phyloP scores from a whole-genome alignment of 2,888 invertebrate species.

The Spialia ferax region DNA sequence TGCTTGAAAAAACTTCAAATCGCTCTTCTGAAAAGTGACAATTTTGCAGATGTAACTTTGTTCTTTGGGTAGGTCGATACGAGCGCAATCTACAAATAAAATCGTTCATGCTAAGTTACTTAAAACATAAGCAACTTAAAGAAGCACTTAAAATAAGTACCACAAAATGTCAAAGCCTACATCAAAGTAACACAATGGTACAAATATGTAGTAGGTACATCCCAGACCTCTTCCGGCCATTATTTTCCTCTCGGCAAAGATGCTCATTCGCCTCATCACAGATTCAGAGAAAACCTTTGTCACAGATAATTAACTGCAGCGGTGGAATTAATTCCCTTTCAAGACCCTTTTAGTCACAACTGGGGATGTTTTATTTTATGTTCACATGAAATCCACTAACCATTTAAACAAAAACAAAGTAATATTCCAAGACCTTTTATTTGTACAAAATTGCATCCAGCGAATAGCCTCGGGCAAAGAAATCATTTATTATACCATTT shows the following conservation, averaged over 20 bases:
- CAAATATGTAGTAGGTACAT: not conserved
- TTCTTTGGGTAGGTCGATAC: too few relatives aligned
- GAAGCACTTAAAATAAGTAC: not conserved
- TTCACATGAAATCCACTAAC: not conserved
- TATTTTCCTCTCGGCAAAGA: conserved; percentile 61
- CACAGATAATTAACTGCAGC: conserved; percentile 72
- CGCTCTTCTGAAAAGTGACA: too few relatives aligned
- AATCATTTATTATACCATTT: conserved; percentile 67
- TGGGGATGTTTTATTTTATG: conserved; percentile 21
- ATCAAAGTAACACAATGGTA: conserved; percentile 33
- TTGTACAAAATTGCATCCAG: conserved; percentile 56
- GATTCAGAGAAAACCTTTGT: conserved; percentile 69
- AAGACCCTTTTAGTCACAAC: conserved; percentile 41
- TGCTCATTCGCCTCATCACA: conserved; percentile 56
- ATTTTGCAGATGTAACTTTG: too few relatives aligned
- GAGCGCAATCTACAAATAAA: too few relatives aligned
- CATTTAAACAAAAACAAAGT: not conserved
- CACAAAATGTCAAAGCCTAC: not conserved
- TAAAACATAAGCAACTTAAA: too few relatives aligned
- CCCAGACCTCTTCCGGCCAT: conserved; percentile 53
- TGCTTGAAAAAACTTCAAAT: too few relatives aligned
- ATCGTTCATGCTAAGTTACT: not conserved
- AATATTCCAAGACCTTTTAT: conserved; percentile 40
- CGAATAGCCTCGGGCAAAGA: conserved; percentile 65
- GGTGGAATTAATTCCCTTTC: conserved; percentile 66